Evolutionary conservation across 2,888 invertebrate genomes (phyloP), one percentile per base, ranked within the genome.

Genomic region (Xestia xanthographa): DNA sequence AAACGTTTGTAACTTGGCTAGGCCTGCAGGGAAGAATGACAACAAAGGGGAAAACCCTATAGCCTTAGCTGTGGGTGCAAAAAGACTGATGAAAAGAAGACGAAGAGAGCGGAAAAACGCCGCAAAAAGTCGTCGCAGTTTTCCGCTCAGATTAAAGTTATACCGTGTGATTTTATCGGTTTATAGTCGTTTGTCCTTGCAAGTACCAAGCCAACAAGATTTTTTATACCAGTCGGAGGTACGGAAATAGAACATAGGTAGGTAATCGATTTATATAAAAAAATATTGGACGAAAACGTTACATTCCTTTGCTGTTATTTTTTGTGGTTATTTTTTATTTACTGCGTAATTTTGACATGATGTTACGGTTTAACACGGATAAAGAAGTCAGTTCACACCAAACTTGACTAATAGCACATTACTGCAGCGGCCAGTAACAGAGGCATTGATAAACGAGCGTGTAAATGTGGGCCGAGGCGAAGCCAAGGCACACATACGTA

Each of bases 311-410:
- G 45, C 34, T 26, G 22, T 26, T 1, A 20, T 20, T 63, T 45
- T 71, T 77, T 80, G 20, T 38, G 70, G 45, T 48, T 6, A 4
- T 26, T 50, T 80, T 72, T 72, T 68, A 43, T 26, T 34, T n/a
- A 62, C 22, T 72, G 26, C 22, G 34, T 34, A 26, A 1, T 34
- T 26, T 11, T 20, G 5, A 5, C 17, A 58, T 70, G 50, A 2
- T 26, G n/a, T 62, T 38, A 50, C 50, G 22, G 60, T 79, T 53
- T 12, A 56, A 41, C 14, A 26, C 29, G 17, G 34, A 1, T 22
- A 45, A 3, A 29, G 34, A 17, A 9, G 2, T 22, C 9, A 43
- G 41, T 43, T 22, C 14, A 63, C 20, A 53, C 12, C 5, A 53
- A 79, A 80, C 22, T 22, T 43, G 20, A 20, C 22, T 20, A 38